Evolutionary conservation across 2,888 invertebrate species (phyloP), one percentile per base, ranked within the genome.

Genomic region (Amphimallon solstitiale): DNA sequence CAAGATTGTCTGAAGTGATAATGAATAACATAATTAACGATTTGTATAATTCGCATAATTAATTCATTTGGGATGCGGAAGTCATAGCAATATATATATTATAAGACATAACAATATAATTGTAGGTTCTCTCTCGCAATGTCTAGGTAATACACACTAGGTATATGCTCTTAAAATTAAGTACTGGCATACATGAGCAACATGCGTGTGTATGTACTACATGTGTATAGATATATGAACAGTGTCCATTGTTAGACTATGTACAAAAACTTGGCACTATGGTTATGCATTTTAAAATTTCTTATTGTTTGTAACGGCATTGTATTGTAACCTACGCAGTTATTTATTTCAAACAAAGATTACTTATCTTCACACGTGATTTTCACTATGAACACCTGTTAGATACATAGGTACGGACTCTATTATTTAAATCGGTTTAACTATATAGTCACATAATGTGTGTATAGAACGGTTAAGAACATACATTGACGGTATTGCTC

Each of bases 311-410:
- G 17, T 29, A 59, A 43, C 43, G 29, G 56, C 56, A 59, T 59
- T 59, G 56, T 59, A 59, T 45, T 59, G 56, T 59, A 59, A 59
- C 56, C 45, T 59, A 59, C 56, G 43, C 56, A 59, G 29, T 43
- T 45, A 43, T 59, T 43, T 59, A 29, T 59, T 59, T 59, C 56
- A 29, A 59, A 59, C 56, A 43, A 59, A 43, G 56, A 59, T 59
- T 45, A 59, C 43, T 59, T 59, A 59, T 59, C 56, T 43, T 45
- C 43, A 43, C 34, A 59, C 43, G 56, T 59, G 56, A 59, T 59
- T 59, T 59, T 59, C 56, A 59, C 43, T 59, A 40, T 43, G 54
- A 59, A 59, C 56, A 59, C 56, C 56, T 59, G 56, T 59, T 59
- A 59, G 43, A 34, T 43, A 29, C 43, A 59, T 51, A 59, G 19